Conservation (phyloP, 35 echinoderm and acorn worm species). For the Acanthaster planci region DNA sequence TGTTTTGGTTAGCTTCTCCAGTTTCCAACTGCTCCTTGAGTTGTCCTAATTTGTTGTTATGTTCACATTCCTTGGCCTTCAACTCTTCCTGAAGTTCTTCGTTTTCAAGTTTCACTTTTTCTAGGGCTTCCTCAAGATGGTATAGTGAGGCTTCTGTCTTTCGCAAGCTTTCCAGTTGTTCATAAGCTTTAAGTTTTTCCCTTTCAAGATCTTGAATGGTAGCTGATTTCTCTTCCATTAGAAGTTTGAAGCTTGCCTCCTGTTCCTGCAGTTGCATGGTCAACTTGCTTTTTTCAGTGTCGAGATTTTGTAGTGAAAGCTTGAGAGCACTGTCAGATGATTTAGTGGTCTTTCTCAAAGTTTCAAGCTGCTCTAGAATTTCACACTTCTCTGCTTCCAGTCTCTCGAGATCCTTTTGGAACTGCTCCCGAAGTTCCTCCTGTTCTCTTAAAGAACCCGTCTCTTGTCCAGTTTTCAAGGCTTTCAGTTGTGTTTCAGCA, state of each 20-base stretch:
- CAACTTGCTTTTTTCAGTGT: neutral
- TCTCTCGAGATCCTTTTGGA: constrained; percentile 30
- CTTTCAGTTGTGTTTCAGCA: constrained; percentile 39
- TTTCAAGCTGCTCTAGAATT: constrained; percentile 23
- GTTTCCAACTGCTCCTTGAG: constrained; percentile 6
- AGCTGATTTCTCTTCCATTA: neutral
- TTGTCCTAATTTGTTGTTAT: neutral
- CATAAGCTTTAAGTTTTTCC: neutral
- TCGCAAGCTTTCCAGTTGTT: neutral
- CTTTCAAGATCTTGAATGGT: neutral
- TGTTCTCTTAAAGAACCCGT: constrained; percentile 28
- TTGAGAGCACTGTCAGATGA: neutral
- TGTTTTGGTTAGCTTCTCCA: neutral
- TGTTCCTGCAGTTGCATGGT: neutral
- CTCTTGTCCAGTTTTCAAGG: constrained; percentile 1
- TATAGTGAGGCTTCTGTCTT: neutral
- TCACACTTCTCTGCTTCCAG: constrained; percentile 44
- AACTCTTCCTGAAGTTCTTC: neutral
- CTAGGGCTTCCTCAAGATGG: neutral
- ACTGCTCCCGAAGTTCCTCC: constrained; percentile 12
- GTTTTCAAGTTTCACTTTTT: neutral
- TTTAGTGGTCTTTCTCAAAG: neutral
- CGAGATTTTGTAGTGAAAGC: neutral
- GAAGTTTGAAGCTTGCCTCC: neutral
- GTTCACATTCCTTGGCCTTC: too few relatives aligned